Percentiles rank a stretch among this genome's conserved stretches.
phyloP scores from a whole-genome alignment of 2,888 invertebrate species.

The Lepidonotus clava region DNA sequence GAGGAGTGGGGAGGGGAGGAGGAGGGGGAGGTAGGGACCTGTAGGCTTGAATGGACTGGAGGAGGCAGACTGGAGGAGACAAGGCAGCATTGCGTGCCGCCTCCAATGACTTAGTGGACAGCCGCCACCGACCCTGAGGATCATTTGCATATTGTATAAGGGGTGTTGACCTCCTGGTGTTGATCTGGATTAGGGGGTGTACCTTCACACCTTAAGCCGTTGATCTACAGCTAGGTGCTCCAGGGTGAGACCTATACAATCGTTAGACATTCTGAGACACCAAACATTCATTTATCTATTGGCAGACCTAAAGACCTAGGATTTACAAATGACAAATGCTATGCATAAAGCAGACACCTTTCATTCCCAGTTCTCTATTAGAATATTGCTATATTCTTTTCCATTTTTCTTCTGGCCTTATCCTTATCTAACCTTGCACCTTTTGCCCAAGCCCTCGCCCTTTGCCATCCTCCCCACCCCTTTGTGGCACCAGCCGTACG shows the following conservation, averaged over 20 bases:
- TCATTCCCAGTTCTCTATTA: no score
- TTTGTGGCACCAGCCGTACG: no score
- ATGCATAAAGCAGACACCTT: background rate
- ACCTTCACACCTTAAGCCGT: conserved; percentile 4
- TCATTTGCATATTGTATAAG: conserved; percentile 17
- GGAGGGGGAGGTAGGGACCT: background rate
- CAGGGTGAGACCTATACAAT: background rate
- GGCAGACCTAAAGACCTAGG: background rate
- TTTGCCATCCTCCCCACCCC: no score
- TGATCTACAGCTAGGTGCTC: conserved; percentile 9
- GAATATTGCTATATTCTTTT: background rate
- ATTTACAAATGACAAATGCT: background rate
- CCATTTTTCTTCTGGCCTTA: background rate
- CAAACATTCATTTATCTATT: no score
- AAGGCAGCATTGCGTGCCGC: background rate
- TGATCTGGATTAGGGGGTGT: background rate
- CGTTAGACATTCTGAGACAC: background rate
- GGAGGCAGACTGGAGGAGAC: background rate
- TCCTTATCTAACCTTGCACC: background rate
- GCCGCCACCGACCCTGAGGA: background rate
- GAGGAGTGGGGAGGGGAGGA: background rate
- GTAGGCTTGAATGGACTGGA: background rate
- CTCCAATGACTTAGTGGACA: background rate
- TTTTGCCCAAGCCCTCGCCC: no score
- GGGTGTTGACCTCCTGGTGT: background rate